Conservation (phyloP, 2,797 vertebrate species). For the Neomorphus geoffroyi region DNA sequence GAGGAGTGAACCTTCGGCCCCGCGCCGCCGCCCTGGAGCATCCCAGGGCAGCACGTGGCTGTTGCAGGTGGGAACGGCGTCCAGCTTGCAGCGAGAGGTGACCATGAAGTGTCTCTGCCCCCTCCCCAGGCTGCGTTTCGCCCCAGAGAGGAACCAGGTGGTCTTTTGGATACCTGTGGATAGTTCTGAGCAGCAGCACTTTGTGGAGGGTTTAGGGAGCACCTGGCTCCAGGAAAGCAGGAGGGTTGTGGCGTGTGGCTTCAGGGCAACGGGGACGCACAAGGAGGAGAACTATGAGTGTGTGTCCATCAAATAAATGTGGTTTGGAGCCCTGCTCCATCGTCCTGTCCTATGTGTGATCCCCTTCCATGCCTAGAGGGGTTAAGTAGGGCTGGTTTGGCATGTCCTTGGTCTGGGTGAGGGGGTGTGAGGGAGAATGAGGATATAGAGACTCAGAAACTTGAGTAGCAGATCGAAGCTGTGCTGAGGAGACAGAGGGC, state of each 20-base stretch:
- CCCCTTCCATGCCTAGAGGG: fast-evolving
- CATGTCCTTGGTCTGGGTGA: background rate
- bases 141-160: background rate
- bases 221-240: background rate
- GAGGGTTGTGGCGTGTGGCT: background rate
- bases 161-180: background rate
- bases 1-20: constrained; percentile 15
- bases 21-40: background rate
- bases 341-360: fast-evolving
- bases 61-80: background rate
- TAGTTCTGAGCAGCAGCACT: background rate
- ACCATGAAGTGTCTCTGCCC: background rate
- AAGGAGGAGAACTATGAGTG: fast-evolving
- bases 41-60: background rate
- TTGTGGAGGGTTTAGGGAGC: background rate
- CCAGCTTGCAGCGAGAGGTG: fast-evolving
- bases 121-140: background rate
- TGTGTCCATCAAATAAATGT: background rate
- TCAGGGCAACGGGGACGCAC: background rate
- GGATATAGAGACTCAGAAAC: background rate
- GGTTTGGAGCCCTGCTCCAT: background rate
- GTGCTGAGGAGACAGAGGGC: background rate
- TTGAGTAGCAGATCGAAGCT: background rate
- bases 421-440: background rate
- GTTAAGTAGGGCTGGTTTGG: background rate